A percentile compares a stretch with the other conserved stretches of the same genome.
These are phyloP conservation scores for Oenanthe melanoleuca DNA, from an alignment of 2,113 vertebrate genomes.

Conservation along the genomic window DNA sequence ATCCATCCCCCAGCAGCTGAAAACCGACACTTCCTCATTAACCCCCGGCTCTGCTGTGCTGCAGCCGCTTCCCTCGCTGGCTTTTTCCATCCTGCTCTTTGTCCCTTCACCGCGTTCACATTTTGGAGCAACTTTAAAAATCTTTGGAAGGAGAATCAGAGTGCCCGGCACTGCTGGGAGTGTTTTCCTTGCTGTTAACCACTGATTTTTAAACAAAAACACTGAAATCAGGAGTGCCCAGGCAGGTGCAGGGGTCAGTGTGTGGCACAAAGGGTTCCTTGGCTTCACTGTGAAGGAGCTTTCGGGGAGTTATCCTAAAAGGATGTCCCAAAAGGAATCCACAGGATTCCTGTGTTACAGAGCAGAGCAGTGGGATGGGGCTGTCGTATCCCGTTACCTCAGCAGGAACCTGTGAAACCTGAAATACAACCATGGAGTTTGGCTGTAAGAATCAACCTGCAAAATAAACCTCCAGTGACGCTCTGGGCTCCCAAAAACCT, in stretches of 20 bases:
- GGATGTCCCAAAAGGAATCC: background rate
- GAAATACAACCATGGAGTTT: fast-evolving
- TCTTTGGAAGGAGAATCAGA: background rate
- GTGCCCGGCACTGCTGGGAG: background rate
- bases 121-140: background rate
- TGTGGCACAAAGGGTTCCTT: background rate
- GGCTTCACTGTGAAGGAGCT: background rate
- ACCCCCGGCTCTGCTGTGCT: fast-evolving
- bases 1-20: background rate
- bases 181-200: background rate
- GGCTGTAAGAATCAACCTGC: background rate
- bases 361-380: background rate
- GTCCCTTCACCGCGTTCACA: fast-evolving
- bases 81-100: background rate
- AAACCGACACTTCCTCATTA: background rate
- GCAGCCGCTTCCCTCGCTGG: background rate
- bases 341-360: fast-evolving
- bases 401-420: background rate
- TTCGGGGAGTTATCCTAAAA: background rate
- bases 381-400: fast-evolving
- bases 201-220: background rate
- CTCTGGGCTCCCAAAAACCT: background rate
- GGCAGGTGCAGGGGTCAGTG: background rate
- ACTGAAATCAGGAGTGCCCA: background rate
- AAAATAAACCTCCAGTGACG: background rate